Evolutionary conservation across 2,797 vertebrate genomes (phyloP).

Genomic region (Geotrypetes seraphini): DNA sequence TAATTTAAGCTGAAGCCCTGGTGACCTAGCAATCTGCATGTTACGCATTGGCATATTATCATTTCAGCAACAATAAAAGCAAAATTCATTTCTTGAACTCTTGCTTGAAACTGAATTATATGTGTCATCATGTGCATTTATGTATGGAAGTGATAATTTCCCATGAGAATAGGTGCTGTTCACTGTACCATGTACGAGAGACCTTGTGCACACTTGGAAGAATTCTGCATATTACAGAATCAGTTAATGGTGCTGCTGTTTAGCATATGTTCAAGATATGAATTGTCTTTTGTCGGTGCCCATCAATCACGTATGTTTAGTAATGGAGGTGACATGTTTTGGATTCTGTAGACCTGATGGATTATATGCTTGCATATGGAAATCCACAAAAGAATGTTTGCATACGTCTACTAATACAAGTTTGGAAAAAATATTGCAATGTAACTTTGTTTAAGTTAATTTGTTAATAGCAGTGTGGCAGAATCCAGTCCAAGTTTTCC

Average conservation of each 20-base stretch:
- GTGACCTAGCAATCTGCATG: conserved; percentile 24
- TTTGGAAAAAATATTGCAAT: too few species aligned
- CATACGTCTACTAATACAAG: too few species aligned
- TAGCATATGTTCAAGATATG: not conserved
- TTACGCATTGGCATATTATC: conserved; percentile 16
- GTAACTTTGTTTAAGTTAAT: too few species aligned
- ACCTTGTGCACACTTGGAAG: not conserved
- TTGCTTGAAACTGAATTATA: conserved; percentile 5
- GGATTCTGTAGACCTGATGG: not conserved
- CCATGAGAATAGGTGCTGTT: conserved; percentile 3
- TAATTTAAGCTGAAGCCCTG: too few species aligned
- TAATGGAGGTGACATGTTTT: conserved; percentile 9
- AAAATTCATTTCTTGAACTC: not conserved
- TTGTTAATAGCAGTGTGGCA: too few species aligned
- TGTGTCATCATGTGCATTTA: conserved; percentile 1
- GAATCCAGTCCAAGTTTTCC: too few species aligned
- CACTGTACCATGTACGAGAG: conserved; percentile 1
- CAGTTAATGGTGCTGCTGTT: not conserved
- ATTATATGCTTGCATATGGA: not conserved
- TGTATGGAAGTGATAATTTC: not conserved
- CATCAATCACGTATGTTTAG: not conserved
- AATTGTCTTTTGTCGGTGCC: not conserved
- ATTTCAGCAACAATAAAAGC: conserved; percentile 3
- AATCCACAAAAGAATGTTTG: conserved; percentile 1
- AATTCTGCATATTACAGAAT: not conserved